Evolutionary conservation across 2,113 vertebrate species (phyloP).

Genomic region (Eurystomus gularis): DNA sequence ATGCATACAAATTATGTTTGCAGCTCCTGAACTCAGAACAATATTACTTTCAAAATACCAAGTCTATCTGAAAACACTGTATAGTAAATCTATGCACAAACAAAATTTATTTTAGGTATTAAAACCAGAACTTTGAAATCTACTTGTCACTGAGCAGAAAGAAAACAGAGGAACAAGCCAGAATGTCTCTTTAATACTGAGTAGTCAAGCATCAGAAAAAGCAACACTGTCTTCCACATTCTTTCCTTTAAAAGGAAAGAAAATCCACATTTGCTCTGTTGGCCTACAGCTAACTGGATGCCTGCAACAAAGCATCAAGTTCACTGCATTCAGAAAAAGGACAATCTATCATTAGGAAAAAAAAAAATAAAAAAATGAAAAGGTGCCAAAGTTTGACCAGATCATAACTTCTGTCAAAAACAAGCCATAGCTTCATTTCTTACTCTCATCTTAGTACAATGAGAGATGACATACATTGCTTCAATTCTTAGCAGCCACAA

Average conservation of each 20-base stretch:
- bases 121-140: background rate
- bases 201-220: background rate
- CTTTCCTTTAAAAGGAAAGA: conserved; percentile 16
- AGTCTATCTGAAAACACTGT: background rate
- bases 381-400: background rate
- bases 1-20: background rate
- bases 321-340: background rate
- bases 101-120: background rate
- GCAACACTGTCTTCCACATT: background rate
- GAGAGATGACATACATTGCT: background rate
- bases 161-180: background rate
- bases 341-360: background rate
- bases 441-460: background rate
- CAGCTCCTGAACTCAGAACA: background rate
- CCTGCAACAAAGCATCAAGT: background rate
- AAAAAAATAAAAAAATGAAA: background rate
- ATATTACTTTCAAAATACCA: background rate
- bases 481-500: background rate
- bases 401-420: background rate
- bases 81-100: background rate
- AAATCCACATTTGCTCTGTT: background rate
- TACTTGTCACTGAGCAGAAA: background rate
- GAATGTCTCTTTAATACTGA: background rate
- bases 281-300: background rate
- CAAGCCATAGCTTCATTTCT: background rate